A percentile compares a stretch with the other conserved stretches of the same genome.
phyloP scores from a whole-genome alignment of 1,140 invertebrate species.

The Fopius arisanus region DNA sequence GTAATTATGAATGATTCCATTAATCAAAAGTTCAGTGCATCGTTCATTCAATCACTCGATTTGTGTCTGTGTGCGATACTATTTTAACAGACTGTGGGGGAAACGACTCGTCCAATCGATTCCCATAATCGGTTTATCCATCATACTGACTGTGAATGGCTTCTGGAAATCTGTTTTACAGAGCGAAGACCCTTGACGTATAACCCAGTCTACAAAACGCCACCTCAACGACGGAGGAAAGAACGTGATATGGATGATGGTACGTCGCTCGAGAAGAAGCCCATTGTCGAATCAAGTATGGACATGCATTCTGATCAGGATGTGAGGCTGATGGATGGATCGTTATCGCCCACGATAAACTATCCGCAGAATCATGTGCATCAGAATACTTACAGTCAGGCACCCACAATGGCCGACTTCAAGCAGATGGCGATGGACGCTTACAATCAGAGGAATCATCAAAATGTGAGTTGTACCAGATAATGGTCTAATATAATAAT shows the following conservation, averaged over 20 bases:
- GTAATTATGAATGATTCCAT: no score
- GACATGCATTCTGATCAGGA: conserved; percentile 44
- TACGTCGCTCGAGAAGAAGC: conserved; percentile 51
- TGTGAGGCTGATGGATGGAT: conserved; percentile 42
- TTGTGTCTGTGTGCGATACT: background rate
- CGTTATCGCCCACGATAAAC: conserved; percentile 45
- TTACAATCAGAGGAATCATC: conserved; percentile 58
- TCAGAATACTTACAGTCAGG: conserved; percentile 45
- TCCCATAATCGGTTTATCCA: conserved; percentile 25
- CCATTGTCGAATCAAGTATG: conserved; percentile 46
- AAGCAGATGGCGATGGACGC: conserved; percentile 60
- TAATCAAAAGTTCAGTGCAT: background rate
- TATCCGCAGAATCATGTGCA: conserved; percentile 49
- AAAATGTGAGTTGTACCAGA: conserved; percentile 47
- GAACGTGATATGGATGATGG: conserved; percentile 48
- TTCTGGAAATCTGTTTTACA: conserved; percentile 52
- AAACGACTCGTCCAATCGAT: background rate
- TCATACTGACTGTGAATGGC: conserved; percentile 30
- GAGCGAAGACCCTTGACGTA: conserved; percentile 66
- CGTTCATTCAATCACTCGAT: background rate
- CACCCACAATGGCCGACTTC: conserved; percentile 57
- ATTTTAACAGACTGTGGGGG: background rate
- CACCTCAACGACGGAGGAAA: conserved; percentile 65
- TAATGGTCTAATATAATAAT: background rate
- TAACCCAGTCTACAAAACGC: conserved; percentile 67